Base-by-base conservation (phyloP, 2,797 vertebrate genomes). In the Chrosomus eos region DNA sequence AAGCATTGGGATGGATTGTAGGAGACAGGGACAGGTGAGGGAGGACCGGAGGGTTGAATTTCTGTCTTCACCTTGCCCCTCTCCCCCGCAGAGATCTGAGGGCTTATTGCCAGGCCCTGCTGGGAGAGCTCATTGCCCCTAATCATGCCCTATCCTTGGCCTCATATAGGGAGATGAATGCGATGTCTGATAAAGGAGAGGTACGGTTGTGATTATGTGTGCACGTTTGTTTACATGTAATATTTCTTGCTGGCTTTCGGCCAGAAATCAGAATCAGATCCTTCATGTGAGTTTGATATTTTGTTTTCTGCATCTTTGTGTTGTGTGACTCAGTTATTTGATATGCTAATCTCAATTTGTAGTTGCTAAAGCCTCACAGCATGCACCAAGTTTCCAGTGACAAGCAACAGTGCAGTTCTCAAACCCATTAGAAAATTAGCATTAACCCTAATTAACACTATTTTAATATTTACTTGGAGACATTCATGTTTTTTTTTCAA, bases 31-130 rank as follows among this genome's bases (percentile, higher is more conserved):
- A 72, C 78, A 81, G 79, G 83, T 84, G 76, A 84, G 67, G 67
- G 53, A 84, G 66, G 75, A 79, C 83, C 38, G 43, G 79, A 86
- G 84, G 84, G 60, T 36, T 55, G 79, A 68, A 45, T 66, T 70
- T 81, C 28, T 68, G 55, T 77, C 79, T 72, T 81, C 71, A 86
- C 85, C 72, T 86, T 48, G 19, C 72, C 31, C 76, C 18, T 10
- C 43, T 75, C 48, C 71, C 82, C 86, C 5, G 53, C 77, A 58
- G 86, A 84, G 82, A 80, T 87, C 60, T 70, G 76, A 84, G 82
- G 33, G 70, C 40, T 76, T n/a, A 68, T 53, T 75, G 71, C 70
- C 82, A 66, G 33, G 43, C 60, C 74, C 86, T 71, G 76, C 78
- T 76, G 76, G 64, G 75, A 76, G 40, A 87, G 60, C 48, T 81